These are phyloP conservation scores for Epizoanthus fatuus DNA, from an alignment of 92 coral and sea anemone species.

Conservation along the genomic window DNA sequence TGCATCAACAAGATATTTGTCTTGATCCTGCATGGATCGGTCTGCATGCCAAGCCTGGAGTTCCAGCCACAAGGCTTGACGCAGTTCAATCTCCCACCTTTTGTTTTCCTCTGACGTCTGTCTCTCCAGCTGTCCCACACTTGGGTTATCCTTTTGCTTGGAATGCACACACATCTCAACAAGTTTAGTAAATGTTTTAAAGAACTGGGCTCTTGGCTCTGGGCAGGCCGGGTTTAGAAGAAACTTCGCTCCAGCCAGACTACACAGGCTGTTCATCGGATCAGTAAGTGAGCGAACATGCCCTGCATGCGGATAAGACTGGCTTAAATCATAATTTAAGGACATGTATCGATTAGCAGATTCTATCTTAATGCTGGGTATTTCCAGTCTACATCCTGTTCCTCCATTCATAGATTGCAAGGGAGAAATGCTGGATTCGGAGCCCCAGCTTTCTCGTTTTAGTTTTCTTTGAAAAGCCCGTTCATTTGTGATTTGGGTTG, in stretches of 20 bases:
- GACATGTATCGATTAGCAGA: slow-evolving; percentile 80
- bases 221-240: slow-evolving; percentile 66
- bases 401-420: slow-evolving; percentile 34
- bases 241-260: slow-evolving; percentile 21
- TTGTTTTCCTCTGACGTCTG: slow-evolving; percentile 89
- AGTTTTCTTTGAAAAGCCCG: slow-evolving; percentile 80
- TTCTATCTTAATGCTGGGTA: slow-evolving; percentile 86
- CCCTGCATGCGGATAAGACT: slow-evolving; percentile 49
- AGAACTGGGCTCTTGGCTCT: slow-evolving; percentile 82
- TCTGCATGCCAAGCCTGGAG: slow-evolving; percentile 95
- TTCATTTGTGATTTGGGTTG: slow-evolving; percentile 72
- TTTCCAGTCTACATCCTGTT: slow-evolving; percentile 68
- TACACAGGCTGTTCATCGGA: slow-evolving; percentile 55
- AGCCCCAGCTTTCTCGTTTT: slow-evolving; percentile 78
- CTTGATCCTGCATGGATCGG: slow-evolving; percentile 91
- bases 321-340: slow-evolving; percentile 78
- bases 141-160: slow-evolving; percentile 75
- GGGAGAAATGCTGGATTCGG: slow-evolving; percentile 38
- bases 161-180: slow-evolving; percentile 92
- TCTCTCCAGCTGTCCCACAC: slow-evolving; percentile 54
- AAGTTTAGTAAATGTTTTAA: slow-evolving; percentile 86
- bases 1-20: slow-evolving; percentile 75
- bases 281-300: slow-evolving; percentile 80
- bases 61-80: slow-evolving; percentile 95
- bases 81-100: slow-evolving; percentile 83